phyloP scores from a whole-genome alignment of 2,888 invertebrate species.

The Fabriciana adippe region DNA sequence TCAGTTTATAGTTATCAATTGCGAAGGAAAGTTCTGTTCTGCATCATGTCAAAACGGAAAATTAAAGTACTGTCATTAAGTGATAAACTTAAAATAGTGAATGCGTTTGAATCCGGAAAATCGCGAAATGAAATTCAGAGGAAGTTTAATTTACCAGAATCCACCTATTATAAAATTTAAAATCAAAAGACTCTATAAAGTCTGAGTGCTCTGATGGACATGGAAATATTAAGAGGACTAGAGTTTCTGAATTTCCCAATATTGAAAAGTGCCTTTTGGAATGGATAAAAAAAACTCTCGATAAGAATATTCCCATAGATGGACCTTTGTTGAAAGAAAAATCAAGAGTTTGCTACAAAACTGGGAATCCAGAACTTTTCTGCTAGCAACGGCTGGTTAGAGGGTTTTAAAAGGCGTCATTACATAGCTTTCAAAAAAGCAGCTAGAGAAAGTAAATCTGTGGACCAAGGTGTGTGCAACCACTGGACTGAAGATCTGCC shows the following conservation, averaged over 20 bases:
- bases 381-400: slow-evolving; percentile 41
- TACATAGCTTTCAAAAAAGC: slow-evolving; percentile 15
- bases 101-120: slow-evolving; percentile 42
- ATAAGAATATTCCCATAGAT: slow-evolving; percentile 39
- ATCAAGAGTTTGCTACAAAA: slow-evolving; percentile 39
- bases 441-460: slow-evolving; percentile 3
- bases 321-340: slow-evolving; percentile 42
- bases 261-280: slow-evolving; percentile 39
- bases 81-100: slow-evolving; percentile 41
- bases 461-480: slow-evolving; percentile 21
- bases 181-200: slow-evolving; percentile 40
- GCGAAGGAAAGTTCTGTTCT: slow-evolving; percentile 37
- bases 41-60: slow-evolving; percentile 40
- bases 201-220: slow-evolving; percentile 41
- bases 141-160: slow-evolving; percentile 37
- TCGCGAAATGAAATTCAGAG: slow-evolving; percentile 39
- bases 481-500: slow-evolving; percentile 34
- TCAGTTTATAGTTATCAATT: slow-evolving; percentile 37
- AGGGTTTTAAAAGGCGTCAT: slow-evolving; percentile 21
- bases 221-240: slow-evolving; percentile 28
- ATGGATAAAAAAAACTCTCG: slow-evolving; percentile 22
- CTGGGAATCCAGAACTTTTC: slow-evolving; percentile 39
- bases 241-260: slow-evolving; percentile 37
- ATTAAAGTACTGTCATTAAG: slow-evolving; percentile 39
- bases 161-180: slow-evolving; percentile 33